Evolutionary conservation across 2,888 invertebrate genomes (phyloP).

Genomic region (Sialis fuliginosa): DNA sequence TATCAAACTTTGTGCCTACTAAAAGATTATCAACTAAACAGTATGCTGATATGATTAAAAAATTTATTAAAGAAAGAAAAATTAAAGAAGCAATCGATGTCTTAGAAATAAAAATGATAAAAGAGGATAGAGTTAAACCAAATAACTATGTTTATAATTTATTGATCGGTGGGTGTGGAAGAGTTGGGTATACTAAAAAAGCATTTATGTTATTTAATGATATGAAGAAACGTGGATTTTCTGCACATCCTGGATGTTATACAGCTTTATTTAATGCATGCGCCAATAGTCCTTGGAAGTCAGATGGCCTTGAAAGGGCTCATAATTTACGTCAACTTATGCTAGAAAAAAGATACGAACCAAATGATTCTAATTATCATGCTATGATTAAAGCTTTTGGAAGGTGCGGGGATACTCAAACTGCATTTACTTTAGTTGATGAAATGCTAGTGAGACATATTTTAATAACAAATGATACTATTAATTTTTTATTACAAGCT

Average conservation of each 20-base stretch:
- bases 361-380: constrained; percentile 65
- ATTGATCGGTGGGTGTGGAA: constrained; percentile 67
- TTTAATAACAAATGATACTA: constrained; percentile 44
- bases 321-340: constrained; percentile 45
- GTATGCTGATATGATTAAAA: constrained; percentile 55
- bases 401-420: constrained; percentile 55
- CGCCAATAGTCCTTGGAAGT: constrained; percentile 53
- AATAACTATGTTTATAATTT: constrained; percentile 63
- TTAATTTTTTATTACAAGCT: constrained; percentile 67
- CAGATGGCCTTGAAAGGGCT: constrained; percentile 52
- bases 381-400: constrained; percentile 87
- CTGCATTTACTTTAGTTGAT: constrained; percentile 68
- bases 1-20: constrained; percentile 29
- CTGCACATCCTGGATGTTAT: constrained; percentile 49
- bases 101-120: constrained; percentile 56
- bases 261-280: constrained; percentile 82
- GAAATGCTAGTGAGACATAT: constrained; percentile 56
- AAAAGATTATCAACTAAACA: constrained; percentile 40
- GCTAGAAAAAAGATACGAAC: constrained; percentile 44
- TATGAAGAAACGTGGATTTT: constrained; percentile 59
- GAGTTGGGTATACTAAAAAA: constrained; percentile 69
- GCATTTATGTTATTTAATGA: constrained; percentile 68
- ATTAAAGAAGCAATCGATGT: constrained; percentile 63
- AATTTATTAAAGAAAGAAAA: constrained; percentile 40
- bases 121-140: constrained; percentile 62